Conservation (phyloP, 2,888 invertebrate genomes). For the Epirrita christyi region DNA sequence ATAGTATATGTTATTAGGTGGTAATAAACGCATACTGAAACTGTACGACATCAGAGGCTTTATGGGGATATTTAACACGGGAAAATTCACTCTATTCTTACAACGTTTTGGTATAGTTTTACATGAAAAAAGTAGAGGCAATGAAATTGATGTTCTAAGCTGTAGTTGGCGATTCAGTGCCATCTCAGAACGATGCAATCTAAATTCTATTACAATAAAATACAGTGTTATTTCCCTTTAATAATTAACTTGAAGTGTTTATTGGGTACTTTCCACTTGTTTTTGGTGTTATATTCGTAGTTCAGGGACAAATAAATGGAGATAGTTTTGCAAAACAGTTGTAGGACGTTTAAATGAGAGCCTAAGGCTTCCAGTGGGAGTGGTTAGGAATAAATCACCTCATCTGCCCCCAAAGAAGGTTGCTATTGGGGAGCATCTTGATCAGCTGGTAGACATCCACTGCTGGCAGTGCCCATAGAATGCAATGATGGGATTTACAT, state of each 20-base stretch:
- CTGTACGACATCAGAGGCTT: conserved; percentile 18
- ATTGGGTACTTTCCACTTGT: background rate
- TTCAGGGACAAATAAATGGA: background rate
- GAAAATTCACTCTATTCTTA: conserved; percentile 6
- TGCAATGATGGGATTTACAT: no score
- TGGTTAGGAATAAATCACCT: no score
- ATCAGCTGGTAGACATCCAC: background rate
- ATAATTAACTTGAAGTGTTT: background rate
- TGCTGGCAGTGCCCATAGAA: no score
- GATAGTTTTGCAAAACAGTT: background rate
- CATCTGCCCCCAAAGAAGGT: no score
- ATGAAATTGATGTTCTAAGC: conserved; percentile 19
- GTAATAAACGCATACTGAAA: conserved; percentile 32
- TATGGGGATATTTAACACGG: background rate
- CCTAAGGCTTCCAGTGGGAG: no score
- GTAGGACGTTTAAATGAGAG: no score
- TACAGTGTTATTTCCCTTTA: conserved; percentile 8
- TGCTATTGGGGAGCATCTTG: no score
- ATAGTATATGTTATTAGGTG: conserved; percentile 26
- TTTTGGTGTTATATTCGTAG: background rate
- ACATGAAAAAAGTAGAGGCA: background rate
- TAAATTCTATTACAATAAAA: conserved; percentile 14
- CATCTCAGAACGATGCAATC: conserved; percentile 8
- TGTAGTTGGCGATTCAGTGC: conserved; percentile 12
- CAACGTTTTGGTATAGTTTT: background rate